A percentile compares a stretch with the other conserved stretches of the same genome.
These are phyloP conservation scores for Plemyria rubiginata DNA, from an alignment of 2,888 invertebrate species.

Conservation along the genomic window DNA sequence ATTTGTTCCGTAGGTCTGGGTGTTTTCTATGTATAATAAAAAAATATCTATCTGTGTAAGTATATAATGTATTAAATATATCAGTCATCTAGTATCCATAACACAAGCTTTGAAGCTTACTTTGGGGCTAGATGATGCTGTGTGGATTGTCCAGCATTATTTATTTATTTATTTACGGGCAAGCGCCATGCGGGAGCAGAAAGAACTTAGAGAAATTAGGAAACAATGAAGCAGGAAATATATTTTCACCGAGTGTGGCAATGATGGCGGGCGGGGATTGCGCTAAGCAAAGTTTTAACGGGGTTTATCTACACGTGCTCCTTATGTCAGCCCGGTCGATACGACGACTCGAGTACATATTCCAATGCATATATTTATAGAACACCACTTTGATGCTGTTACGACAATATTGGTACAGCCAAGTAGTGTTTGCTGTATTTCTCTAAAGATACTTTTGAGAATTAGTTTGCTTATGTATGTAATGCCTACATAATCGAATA, in stretches of 20 bases:
- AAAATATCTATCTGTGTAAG: too few species aligned
- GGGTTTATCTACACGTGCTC: conserved; percentile 41
- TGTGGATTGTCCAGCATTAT: too few species aligned
- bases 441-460: background rate
- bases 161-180: too few species aligned
- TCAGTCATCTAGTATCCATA: too few species aligned
- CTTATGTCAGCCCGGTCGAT: conserved; percentile 33
- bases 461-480: background rate
- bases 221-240: conserved; percentile 77
- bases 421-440: background rate
- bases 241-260: conserved; percentile 63
- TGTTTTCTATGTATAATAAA: too few species aligned
- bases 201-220: conserved; percentile 75
- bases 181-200: conserved; percentile 47
- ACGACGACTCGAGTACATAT: conserved; percentile 23
- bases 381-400: conserved; percentile 9
- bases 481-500: too few species aligned
- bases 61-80: too few species aligned
- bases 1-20: too few species aligned
- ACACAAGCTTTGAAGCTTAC: too few species aligned
- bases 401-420: background rate
- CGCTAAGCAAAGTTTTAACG: conserved; percentile 43
- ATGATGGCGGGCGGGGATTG: conserved; percentile 46
- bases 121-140: too few species aligned
- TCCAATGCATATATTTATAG: conserved; percentile 30